A percentile compares a stretch with the other conserved stretches of the same genome.
Evolutionary conservation across 2,888 invertebrate species (phyloP).

Genomic region (Temnothorax rugatulus): DNA sequence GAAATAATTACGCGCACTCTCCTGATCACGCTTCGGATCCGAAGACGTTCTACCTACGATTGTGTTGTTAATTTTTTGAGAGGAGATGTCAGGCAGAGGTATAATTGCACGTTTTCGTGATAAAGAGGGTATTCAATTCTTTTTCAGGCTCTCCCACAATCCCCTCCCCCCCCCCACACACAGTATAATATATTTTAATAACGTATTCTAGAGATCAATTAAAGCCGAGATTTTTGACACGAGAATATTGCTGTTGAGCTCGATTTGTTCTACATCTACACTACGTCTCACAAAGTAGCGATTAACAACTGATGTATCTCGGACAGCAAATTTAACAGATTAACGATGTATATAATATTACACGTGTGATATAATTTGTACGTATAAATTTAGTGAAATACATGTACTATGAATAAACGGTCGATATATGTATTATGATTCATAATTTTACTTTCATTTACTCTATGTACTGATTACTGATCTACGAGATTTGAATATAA

Average conservation of each 20-base stretch:
- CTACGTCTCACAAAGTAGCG: background rate
- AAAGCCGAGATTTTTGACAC: background rate
- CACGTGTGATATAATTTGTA: background rate
- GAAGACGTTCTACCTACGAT: background rate
- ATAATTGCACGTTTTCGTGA: slow-evolving; percentile 5
- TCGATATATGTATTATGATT: background rate
- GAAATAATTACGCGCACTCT: slow-evolving; percentile 19
- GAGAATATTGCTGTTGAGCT: background rate
- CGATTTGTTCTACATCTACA: background rate
- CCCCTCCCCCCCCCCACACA: no score
- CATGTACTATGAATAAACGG: background rate
- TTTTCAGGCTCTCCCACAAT: background rate
- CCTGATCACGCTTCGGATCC: background rate
- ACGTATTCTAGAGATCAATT: background rate
- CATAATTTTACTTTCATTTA: background rate
- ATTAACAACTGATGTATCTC: background rate
- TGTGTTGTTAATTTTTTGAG: slow-evolving; percentile 12
- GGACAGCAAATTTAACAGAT: background rate
- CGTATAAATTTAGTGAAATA: background rate
- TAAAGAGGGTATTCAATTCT: background rate
- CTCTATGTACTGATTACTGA: no score
- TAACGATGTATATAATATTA: background rate
- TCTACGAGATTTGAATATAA: no score
- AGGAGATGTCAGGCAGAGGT: background rate
- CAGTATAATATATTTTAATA: background rate